Base-by-base conservation (phyloP, 2,888 invertebrate genomes). In the Rhingia rostrata region DNA sequence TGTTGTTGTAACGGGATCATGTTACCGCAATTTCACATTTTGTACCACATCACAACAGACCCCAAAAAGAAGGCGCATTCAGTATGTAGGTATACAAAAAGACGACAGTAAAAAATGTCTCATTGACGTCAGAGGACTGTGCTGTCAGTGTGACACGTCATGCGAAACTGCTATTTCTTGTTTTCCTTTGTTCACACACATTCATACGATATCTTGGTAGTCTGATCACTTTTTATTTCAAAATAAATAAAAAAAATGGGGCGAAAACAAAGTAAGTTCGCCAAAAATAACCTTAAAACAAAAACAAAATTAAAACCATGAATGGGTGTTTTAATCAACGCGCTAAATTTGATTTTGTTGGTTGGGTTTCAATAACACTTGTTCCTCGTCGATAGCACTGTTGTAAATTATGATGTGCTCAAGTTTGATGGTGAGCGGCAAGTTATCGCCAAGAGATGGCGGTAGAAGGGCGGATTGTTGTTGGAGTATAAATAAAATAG, bases 131-230 rank as follows among this genome's bases (percentile, higher is more conserved):
- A 70, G 51, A 22, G 22, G 22, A 22, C 22, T 53, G 30, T 35
- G 54, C 66, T 66, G 69, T 56, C 53, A 70, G 37, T 72, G 64
- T 14, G 60, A 41, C 41, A 51, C 63, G 73, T 73, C 70, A 77
- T 51, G 73, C 51, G 63, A 73, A 73, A 73, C 79, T 73, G 78
- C 83, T 79, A 69, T 79, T 78, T 79, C 83, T 83, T 83, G 67
- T 83, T 79, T 67, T 63, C 47, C 70, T 56, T 73, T 67, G 70
- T 64, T 72, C 47, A 22, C 41, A 30, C 49, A 14, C 41, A 45
- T 32, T 47, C 51, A 32, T 61, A 12, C 32, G 49, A 14, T 33
- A n/a, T 53, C 43, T 53, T 53, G 47, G 35, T 30, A 9, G 10
- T 54, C 51, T 43, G 67, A 22, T 66, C 33, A 54, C 14, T 66